These are phyloP conservation scores for Lithobates sylvaticus DNA, from an alignment of 2,797 vertebrate genomes.

Conservation along the genomic window DNA sequence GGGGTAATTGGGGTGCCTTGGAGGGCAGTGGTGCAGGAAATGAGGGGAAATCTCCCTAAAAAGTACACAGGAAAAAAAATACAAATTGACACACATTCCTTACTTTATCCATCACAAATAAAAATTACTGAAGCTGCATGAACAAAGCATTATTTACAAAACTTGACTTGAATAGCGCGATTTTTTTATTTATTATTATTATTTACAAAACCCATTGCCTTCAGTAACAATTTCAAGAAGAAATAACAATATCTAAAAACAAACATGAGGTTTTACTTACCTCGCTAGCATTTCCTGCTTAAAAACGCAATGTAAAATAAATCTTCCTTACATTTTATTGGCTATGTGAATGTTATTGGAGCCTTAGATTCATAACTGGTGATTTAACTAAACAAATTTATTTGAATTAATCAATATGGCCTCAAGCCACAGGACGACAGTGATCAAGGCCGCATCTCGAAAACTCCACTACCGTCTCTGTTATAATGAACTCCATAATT, in stretches of 20 bases:
- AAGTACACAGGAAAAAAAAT: too few species aligned
- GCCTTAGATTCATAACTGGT: constrained; percentile 9
- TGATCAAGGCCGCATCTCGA: neutral
- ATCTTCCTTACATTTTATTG: constrained; percentile 2
- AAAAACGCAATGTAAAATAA: neutral
- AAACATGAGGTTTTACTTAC: neutral
- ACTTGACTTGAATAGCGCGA: too few species aligned
- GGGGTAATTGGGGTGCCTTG: too few species aligned
- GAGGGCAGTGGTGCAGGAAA: too few species aligned
- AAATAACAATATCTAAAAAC: neutral
- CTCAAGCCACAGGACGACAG: neutral
- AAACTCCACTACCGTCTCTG: neutral
- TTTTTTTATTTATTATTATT: too few species aligned
- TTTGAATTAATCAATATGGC: constrained; percentile 38
- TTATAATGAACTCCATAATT: constrained; percentile 39
- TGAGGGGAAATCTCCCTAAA: too few species aligned
- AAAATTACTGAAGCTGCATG: too few species aligned
- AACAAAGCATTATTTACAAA: neutral
- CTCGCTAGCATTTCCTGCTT: neutral
- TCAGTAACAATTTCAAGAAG: neutral
- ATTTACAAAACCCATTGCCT: neutral
- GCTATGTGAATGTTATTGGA: constrained; percentile 10
- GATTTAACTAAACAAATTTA: constrained; percentile 36
- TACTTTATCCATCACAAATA: too few species aligned
- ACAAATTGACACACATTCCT: too few species aligned